Base-by-base conservation (phyloP, 1,140 invertebrate genomes). In the Heliothis virescens region DNA sequence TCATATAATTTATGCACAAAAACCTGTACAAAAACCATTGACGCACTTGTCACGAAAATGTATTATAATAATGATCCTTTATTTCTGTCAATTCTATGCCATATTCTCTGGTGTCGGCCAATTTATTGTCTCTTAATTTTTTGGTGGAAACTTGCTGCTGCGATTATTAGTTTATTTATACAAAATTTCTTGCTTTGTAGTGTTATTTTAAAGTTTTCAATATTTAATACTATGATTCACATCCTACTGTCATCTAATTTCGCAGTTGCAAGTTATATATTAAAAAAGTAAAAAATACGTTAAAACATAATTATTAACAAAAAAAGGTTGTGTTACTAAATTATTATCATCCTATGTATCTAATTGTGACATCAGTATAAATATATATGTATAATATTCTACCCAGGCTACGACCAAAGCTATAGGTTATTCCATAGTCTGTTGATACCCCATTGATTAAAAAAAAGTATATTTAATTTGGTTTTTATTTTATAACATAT, bases 41-140 rank as follows among this genome's bases (percentile, higher is more conserved):
- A 55, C 16, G 69, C 69, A 72, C 52, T 72, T 67, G n/a, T 72
- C 69, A 72, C 69, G 13, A 41, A 65, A 62, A 48, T 50, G 13
- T 34, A 1, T 72, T 34, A 1, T 16, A 41, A 12, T 26, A 26
- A 4, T 15, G 15, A 65, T 16, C 5, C 15, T 62, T n/a, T 13
- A 1, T 41, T 15, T 34, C 12, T 18, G 21, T 26, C 21, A 2
- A 26, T 26, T 26, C 21, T 26, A 26, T 26, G 11, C n/a, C n/a
- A n/a, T 65, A 0, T 11, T 47, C 18, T 7, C 26, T 72, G 50
- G 50, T 72, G 50, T 29, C 18, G 50, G 65, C 29, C 26, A 26
- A 65, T 41, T 16, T 29, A 62, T 9, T 15, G 55, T 57, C 11
- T 57, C 55, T 34, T n/a, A n/a, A n/a, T n/a, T n/a, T 47, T 65